These are phyloP conservation scores for Dynastes hyllus DNA, from an alignment of 2,888 invertebrate genomes.

Conservation along the genomic window DNA sequence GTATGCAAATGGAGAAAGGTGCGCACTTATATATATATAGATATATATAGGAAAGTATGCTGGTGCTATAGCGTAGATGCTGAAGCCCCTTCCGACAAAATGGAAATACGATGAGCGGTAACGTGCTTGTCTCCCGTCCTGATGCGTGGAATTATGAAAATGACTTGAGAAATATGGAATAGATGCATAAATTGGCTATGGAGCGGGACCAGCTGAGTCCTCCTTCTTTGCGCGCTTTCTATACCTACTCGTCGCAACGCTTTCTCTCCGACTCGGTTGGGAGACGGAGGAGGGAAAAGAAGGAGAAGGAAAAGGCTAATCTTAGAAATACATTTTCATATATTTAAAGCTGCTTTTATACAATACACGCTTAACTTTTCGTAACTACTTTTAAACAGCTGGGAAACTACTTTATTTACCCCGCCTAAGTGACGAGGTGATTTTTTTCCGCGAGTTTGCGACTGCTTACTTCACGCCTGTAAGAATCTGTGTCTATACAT, in stretches of 20 bases:
- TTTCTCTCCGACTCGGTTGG: conserved; percentile 13
- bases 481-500: no score
- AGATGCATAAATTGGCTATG: conserved; percentile 70
- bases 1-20: conserved; percentile 71
- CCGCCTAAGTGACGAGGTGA: no score
- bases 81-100: conserved; percentile 62
- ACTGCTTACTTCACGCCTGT: no score
- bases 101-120: conserved; percentile 70
- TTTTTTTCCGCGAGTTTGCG: no score
- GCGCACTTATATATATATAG: conserved; percentile 49
- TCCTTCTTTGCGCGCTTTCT: conserved; percentile 38
- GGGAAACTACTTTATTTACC: no score
- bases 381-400: no score
- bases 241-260: conserved; percentile 16
- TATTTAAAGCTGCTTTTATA: conserved; percentile 14
- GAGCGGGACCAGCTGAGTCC: conserved; percentile 52
- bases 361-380: no score
- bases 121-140: conserved; percentile 68
- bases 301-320: conserved; percentile 31
- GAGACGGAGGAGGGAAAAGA: background rate
- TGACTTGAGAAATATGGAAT: conserved; percentile 72
- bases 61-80: conserved; percentile 41
- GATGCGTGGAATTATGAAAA: conserved; percentile 72
- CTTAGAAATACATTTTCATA: conserved; percentile 38
- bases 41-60: conserved; percentile 38